A percentile compares a stretch with the other conserved stretches of the same genome.
Evolutionary conservation across 2,113 vertebrate species (phyloP).

Genomic region (Hymenochirus boettgeri): DNA sequence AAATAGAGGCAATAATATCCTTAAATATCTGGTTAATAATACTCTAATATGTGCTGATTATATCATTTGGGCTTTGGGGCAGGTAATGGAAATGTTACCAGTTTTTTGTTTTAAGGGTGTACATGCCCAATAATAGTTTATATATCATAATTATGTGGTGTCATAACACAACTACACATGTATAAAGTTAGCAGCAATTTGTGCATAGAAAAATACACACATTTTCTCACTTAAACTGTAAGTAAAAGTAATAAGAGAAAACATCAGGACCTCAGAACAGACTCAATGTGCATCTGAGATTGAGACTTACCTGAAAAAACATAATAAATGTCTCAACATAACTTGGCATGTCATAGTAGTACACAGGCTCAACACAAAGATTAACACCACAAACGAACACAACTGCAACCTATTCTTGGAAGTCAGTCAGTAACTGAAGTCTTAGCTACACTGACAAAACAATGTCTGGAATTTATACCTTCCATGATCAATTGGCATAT

Average conservation of each 20-base stretch:
- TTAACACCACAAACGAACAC: not conserved
- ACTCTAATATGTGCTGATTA: too few species aligned
- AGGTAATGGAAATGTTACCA: too few species aligned
- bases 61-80: too few species aligned
- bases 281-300: slow-evolving; percentile 80
- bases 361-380: slow-evolving; percentile 45
- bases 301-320: slow-evolving; percentile 67
- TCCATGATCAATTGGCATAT: too few species aligned
- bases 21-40: too few species aligned
- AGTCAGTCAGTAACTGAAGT: too few species aligned
- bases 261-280: slow-evolving; percentile 76
- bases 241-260: slow-evolving; percentile 67
- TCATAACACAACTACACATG: slow-evolving; percentile 60
- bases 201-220: slow-evolving; percentile 95
- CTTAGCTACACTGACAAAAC: too few species aligned
- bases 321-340: slow-evolving; percentile 64
- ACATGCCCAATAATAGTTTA: too few species aligned
- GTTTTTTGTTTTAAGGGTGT: too few species aligned
- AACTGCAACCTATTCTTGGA: not conserved
- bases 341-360: slow-evolving; percentile 58
- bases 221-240: slow-evolving; percentile 60
- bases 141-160: slow-evolving; percentile 65
- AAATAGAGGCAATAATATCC: too few species aligned
- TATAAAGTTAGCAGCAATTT: slow-evolving; percentile 82
- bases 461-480: too few species aligned